Percentiles rank a stretch among this genome's conserved stretches.
phyloP scores from a whole-genome alignment of 2,888 invertebrate genomes.

The Parnassius mnemosyne region DNA sequence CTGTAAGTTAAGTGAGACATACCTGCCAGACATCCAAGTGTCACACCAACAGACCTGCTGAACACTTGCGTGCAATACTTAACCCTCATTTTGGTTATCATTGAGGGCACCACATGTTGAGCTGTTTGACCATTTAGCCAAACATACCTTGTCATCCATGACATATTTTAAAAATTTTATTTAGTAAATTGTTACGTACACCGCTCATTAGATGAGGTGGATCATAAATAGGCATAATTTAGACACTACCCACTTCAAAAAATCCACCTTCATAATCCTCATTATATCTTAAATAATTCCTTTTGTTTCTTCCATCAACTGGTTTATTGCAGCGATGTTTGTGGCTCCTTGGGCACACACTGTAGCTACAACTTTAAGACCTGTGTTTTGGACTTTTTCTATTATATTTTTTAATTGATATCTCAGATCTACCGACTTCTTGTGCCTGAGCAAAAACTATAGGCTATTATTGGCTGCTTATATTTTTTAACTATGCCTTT shows the following conservation, averaged over 20 bases:
- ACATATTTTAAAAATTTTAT: no score
- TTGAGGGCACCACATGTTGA: constrained; percentile 10
- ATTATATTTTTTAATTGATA: constrained; percentile 19
- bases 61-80: constrained; percentile 16
- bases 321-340: constrained; percentile 30
- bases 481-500: constrained; percentile 30
- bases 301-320: constrained; percentile 21
- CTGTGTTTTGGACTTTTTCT: constrained; percentile 22
- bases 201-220: no score
- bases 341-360: constrained; percentile 31
- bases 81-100: constrained; percentile 10
- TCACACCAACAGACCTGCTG: constrained; percentile 11
- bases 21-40: no score
- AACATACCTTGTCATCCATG: no score
- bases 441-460: constrained; percentile 25
- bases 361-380: constrained; percentile 28
- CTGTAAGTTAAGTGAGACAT: no score
- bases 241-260: no score
- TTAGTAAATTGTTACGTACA: no score
- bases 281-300: constrained; percentile 11
- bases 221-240: no score
- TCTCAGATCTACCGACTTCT: constrained; percentile 22
- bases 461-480: constrained; percentile 29
- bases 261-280: no score
- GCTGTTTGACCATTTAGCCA: background rate